These are phyloP conservation scores for Trididemnum nubilum DNA, from an alignment of 23 tunicate species.

Conservation along the genomic window DNA sequence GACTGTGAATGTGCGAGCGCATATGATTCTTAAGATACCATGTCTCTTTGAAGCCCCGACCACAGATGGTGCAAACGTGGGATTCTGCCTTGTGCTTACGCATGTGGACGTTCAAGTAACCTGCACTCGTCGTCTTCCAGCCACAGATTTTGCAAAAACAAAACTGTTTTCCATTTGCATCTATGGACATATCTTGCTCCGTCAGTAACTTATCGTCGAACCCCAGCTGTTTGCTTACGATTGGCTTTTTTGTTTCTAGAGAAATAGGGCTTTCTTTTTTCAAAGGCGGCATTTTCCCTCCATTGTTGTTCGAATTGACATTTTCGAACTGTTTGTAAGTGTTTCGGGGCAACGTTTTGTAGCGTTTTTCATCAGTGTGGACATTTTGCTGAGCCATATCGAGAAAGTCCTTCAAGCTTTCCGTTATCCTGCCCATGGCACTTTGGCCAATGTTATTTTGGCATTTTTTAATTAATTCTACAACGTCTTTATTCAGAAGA, in stretches of 20 bases:
- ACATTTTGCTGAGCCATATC: conserved; percentile 55
- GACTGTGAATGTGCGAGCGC: conserved; percentile 57
- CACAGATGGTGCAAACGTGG: conserved; percentile 56
- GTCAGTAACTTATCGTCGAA: neutral
- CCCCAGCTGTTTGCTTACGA: no score
- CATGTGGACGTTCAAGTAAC: conserved; percentile 68
- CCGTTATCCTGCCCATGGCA: conserved; percentile 76
- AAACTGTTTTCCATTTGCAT: conserved; percentile 3
- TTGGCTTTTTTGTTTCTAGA: neutral
- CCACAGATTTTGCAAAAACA: conserved; percentile 49
- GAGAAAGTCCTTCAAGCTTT: conserved; percentile 79
- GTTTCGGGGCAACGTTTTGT: neutral
- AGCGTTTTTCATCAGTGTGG: neutral
- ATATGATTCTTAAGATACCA: conserved; percentile 74
- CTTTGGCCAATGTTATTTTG: conserved; percentile 87
- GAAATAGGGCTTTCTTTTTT: neutral
- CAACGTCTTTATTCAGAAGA: conserved; percentile 69
- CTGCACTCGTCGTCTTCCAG: conserved; percentile 71
- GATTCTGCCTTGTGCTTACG: conserved; percentile 68
- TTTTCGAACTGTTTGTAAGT: conserved; percentile 15
- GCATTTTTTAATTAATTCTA: conserved; percentile 76
- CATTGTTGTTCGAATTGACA: conserved; percentile 43
- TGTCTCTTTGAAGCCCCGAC: conserved; percentile 61
- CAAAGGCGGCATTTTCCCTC: neutral
- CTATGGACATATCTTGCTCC: neutral